Base-by-base conservation (phyloP, 2,888 invertebrate genomes). In the Lagria hirta region DNA sequence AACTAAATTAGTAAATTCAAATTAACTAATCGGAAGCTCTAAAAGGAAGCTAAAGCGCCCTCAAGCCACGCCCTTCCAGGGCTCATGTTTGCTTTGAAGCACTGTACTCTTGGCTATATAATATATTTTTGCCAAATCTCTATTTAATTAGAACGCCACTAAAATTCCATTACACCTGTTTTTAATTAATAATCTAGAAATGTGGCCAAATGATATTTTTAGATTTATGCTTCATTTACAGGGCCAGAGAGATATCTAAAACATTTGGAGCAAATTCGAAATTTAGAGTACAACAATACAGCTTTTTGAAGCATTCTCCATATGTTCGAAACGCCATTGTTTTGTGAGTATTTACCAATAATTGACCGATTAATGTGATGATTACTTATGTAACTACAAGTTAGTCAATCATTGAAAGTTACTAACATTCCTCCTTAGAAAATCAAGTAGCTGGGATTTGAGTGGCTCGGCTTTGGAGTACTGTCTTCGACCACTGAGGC, bases 271-370 rank as follows among this genome's bases (percentile, higher is more conserved):
- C 40, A 6, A 47, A 60, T 42, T 35, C 44, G 2, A 64, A 64
- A 15, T 66, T 64, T 49, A 53, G 50, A 42, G 53, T 69, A 29
- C 56, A 54, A 33, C 57, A 56, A 30, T 69, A 68, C 50, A 68
- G 50, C 51, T 28, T 55, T 17, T 43, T 68, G 16, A 65, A 58
- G 38, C 69, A 69, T 59, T 69, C 69, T 1, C 53, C 60, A 6
- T 28, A 58, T 3, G 49, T 58, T 3, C 56, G n/a, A n/a, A n/a
- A 57, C 34, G 54, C 53, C 6, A 44, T 57, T n/a, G 35, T 67
- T 22, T 55, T 64, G 68, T 67, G 55, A 64, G 64, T 64, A 23
- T 22, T 17, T 10, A 12, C 50, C 43, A n/a, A n/a, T n/a, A n/a
- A n/a, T n/a, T n/a, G n/a, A n/a, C n/a, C n/a, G n/a, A n/a, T n/a